phyloP scores from a whole-genome alignment of 2,797 vertebrate genomes.

The Muscicapa comitata region DNA sequence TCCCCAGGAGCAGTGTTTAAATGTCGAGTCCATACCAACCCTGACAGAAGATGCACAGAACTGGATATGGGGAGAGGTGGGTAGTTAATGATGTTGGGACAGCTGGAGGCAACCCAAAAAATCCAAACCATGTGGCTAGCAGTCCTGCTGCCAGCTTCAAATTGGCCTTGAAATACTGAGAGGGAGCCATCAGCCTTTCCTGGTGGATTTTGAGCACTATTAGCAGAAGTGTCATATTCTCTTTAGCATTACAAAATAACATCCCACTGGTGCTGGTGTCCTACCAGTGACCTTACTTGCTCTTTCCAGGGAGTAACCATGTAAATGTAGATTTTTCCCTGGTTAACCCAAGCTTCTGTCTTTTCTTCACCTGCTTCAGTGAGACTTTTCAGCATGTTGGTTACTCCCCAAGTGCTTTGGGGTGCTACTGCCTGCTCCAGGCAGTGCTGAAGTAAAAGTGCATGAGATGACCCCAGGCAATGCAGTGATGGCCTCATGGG shows the following conservation, averaged over 20 bases:
- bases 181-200: neutral
- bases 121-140: neutral
- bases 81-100: slow-evolving; percentile 18
- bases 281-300: neutral
- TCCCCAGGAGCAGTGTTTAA: slow-evolving; percentile 95
- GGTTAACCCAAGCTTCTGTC: neutral
- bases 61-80: slow-evolving; percentile 95
- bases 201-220: neutral
- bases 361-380: neutral
- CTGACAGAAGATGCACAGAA: slow-evolving; percentile 93
- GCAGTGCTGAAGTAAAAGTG: neutral
- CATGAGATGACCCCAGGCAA: neutral
- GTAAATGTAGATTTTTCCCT: neutral
- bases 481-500: neutral
- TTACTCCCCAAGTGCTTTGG: neutral
- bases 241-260: neutral
- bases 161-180: neutral
- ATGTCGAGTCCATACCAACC: slow-evolving; percentile 95
- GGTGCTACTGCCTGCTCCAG: neutral
- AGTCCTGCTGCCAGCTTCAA: neutral
- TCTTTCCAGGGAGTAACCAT: neutral
- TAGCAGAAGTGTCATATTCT: neutral
- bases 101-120: neutral
- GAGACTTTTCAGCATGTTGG: rapidly evolving
- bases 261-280: neutral